Base-by-base conservation (phyloP, 2,113 vertebrate genomes). In the Diphyllodes magnificus region DNA sequence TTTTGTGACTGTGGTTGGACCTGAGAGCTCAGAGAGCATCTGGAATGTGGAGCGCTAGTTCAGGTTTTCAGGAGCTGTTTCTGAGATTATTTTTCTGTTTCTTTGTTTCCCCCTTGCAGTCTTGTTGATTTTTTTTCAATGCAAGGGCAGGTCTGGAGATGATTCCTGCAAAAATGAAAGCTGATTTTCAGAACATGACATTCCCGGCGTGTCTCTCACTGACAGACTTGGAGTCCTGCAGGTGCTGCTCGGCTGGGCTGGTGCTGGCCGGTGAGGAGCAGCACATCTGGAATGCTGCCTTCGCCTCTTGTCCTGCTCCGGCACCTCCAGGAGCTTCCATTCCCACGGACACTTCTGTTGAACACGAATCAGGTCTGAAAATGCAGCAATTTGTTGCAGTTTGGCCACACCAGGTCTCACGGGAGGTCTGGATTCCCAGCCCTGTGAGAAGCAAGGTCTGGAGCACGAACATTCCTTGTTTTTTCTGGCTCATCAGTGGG, bases 11-110 rank as follows among this genome's bases (percentile, higher is more conserved):
- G 42, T 39, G 39, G 21, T 3, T 60, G 64, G 54, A 11, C 10
- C 24, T 51, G 40, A 28, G 31, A 27, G 56, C 27, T 57, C 24
- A 11, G 47, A 50, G 9, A 59, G 4, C 76, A 39, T 6, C 59
- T 65, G 81, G 19, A 37, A 31, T 1, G 22, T 13, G 50, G 30
- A 35, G 15, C 0, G 0, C 8, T 6, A 1, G 12, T 3, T 44
- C 8, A 10, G 2, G 0, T 47, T 65, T 56, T 15, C 30, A 22
- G 21, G 44, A 68, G 42, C 18, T 59, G 8, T 8, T 68, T 21
- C 53, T 63, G 71, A 59, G 61, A 24, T 45, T 3, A 21, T 39
- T 66, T 33, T 50, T 47, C 31, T 33, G 6, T 54, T 68, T 59
- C 18, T 60, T 16, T 16, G 14, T 50, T 63, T 20, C 18, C 22